These are phyloP conservation scores for Ataeniobius toweri DNA, from an alignment of 2,797 vertebrate genomes.

Conservation along the genomic window DNA sequence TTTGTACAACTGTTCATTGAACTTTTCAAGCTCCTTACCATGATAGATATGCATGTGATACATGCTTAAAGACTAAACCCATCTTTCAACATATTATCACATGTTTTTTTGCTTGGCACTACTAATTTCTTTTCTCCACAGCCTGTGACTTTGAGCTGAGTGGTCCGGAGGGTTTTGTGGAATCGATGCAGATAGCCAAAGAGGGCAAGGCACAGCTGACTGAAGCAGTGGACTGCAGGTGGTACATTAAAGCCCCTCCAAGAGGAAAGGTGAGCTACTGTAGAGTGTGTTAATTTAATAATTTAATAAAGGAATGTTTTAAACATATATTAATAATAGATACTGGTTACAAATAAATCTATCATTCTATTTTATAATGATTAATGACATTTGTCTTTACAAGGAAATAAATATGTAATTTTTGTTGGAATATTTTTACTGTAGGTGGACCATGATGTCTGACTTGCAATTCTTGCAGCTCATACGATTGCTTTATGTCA, in stretches of 20 bases:
- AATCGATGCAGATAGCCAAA: conserved; percentile 88
- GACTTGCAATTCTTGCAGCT: not conserved
- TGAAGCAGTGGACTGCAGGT: conserved; percentile 97
- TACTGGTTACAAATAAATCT: not conserved
- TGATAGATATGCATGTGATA: not conserved
- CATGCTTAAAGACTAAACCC: not conserved
- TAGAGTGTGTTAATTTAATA: not conserved
- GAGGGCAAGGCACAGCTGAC: conserved; percentile 85
- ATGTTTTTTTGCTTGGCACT: not conserved
- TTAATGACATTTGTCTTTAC: not conserved
- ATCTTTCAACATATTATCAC: not conserved
- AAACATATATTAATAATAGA: not conserved
- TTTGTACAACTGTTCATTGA: not conserved
- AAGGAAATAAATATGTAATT: not conserved
- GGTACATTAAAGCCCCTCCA: conserved; percentile 93
- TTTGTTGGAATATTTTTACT: not conserved
- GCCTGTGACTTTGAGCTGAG: conserved; percentile 96
- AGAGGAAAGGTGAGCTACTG: conserved; percentile 65
- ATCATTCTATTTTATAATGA: not conserved
- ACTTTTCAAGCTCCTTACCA: not conserved
- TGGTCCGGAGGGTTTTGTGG: conserved; percentile 93
- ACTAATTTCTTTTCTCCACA: conserved; percentile 47
- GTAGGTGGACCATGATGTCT: not conserved
- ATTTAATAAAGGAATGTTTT: not conserved
- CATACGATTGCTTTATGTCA: not conserved